Evolutionary conservation across 2,888 invertebrate genomes (phyloP).

Genomic region (Ormyrus pomaceus): DNA sequence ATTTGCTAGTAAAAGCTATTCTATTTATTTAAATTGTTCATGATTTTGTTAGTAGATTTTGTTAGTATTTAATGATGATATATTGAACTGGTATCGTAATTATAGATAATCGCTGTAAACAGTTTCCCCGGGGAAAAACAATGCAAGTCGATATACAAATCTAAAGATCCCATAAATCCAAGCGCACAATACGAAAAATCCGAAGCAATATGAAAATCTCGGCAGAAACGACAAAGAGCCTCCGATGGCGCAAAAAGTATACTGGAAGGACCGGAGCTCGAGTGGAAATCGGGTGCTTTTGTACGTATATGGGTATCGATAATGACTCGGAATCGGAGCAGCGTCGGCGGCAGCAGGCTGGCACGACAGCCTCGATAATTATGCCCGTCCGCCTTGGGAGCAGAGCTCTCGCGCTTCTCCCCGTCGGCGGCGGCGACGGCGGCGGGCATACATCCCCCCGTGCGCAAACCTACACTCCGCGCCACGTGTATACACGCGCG

Average conservation of each 20-base stretch:
- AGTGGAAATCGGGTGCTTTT: constrained; percentile 57
- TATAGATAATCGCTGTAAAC: too few relatives aligned
- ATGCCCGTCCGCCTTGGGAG: constrained; percentile 50
- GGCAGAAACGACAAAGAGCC: too few relatives aligned
- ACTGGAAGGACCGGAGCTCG: constrained; percentile 23
- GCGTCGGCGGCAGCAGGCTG: not conserved
- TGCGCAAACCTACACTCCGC: not conserved
- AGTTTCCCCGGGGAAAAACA: too few relatives aligned
- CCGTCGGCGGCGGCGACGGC: not conserved
- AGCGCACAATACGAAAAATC: too few relatives aligned
- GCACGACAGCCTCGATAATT: constrained; percentile 59
- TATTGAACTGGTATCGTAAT: too few relatives aligned
- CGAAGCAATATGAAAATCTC: too few relatives aligned
- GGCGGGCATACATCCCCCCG: not conserved
- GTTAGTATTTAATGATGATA: too few relatives aligned
- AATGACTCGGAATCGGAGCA: constrained; percentile 52
- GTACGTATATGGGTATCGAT: constrained; percentile 59
- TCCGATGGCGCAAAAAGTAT: not conserved
- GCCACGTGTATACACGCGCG: not conserved
- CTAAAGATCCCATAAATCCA: too few relatives aligned
- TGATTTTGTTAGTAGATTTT: too few relatives aligned
- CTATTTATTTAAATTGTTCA: too few relatives aligned
- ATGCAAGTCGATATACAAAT: too few relatives aligned
- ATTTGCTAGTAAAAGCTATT: too few relatives aligned
- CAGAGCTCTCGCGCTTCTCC: not conserved